Evolutionary conservation across 2,797 vertebrate species (phyloP).

Genomic region (Microtus californicus): DNA sequence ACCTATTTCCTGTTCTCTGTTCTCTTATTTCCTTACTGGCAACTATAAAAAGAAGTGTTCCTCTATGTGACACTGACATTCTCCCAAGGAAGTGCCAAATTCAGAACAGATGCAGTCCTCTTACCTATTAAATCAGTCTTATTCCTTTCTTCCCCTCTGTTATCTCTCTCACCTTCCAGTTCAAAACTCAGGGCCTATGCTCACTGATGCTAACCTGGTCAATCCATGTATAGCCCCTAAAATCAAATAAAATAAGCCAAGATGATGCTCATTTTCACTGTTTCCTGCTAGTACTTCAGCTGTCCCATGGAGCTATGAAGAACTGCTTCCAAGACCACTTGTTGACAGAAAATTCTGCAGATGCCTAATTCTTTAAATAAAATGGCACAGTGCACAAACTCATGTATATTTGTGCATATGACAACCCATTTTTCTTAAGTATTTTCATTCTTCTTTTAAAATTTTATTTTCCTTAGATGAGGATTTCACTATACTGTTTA

Average conservation of each 20-base stretch:
- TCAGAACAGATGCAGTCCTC: neutral
- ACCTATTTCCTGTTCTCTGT: constrained; percentile 7
- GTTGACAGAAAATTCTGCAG: neutral
- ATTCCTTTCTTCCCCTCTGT: no score
- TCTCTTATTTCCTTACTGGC: neutral
- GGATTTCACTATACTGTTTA: neutral
- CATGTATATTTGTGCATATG: neutral
- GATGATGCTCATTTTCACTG: neutral
- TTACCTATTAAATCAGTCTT: neutral
- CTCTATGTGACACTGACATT: neutral
- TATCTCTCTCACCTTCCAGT: neutral
- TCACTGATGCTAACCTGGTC: neutral
- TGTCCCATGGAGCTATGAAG: neutral
- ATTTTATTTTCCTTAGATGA: neutral
- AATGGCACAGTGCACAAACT: neutral
- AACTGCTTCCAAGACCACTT: neutral
- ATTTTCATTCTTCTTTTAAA: neutral
- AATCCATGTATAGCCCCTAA: constrained; percentile 19
- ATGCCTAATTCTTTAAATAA: neutral
- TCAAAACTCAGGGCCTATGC: neutral
- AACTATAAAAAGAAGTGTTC: constrained; percentile 31
- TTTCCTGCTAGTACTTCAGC: neutral
- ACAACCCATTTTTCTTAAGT: neutral
- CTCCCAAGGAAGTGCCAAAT: constrained; percentile 13
- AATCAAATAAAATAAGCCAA: constrained; percentile 11